Evolutionary conservation across 1,140 invertebrate species (phyloP).

Genomic region (Hydropsyche tenuis): DNA sequence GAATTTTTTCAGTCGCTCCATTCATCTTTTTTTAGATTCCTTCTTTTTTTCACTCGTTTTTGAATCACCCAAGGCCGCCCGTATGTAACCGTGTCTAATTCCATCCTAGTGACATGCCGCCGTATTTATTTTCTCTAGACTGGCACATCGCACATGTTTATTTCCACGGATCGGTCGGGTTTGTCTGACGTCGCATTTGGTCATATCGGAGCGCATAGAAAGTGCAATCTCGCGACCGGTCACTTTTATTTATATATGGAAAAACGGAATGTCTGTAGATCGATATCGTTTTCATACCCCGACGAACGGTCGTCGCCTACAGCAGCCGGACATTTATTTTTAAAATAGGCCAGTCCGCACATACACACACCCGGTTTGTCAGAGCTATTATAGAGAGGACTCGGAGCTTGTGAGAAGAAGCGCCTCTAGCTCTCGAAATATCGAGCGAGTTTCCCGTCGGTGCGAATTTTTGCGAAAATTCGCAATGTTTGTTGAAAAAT

Average conservation of each 20-base stretch:
- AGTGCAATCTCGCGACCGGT: no score
- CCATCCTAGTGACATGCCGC: conserved; percentile 5
- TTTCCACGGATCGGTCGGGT: no score
- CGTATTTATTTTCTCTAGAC: background rate
- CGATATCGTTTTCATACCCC: conserved; percentile 12
- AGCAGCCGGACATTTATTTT: conserved; percentile 30
- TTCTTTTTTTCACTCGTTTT: background rate
- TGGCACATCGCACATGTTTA: background rate
- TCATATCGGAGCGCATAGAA: no score
- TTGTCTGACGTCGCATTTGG: no score
- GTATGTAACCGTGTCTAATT: conserved; percentile 9
- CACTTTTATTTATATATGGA: no score
- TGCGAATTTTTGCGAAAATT: conserved; percentile 11
- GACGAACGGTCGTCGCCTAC: background rate
- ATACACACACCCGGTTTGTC: conserved; percentile 21
- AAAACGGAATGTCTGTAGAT: background rate
- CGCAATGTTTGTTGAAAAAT: conserved; percentile 1
- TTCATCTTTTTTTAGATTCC: background rate
- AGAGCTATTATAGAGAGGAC: background rate
- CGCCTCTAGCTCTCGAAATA: conserved; percentile 16
- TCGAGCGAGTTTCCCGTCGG: background rate
- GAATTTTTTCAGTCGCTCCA: background rate
- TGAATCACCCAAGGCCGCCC: conserved; percentile 9
- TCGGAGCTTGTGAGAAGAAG: background rate
- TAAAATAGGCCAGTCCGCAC: conserved; percentile 28